Base-by-base conservation (phyloP, 1,140 invertebrate species). In the Homarus americanus region DNA sequence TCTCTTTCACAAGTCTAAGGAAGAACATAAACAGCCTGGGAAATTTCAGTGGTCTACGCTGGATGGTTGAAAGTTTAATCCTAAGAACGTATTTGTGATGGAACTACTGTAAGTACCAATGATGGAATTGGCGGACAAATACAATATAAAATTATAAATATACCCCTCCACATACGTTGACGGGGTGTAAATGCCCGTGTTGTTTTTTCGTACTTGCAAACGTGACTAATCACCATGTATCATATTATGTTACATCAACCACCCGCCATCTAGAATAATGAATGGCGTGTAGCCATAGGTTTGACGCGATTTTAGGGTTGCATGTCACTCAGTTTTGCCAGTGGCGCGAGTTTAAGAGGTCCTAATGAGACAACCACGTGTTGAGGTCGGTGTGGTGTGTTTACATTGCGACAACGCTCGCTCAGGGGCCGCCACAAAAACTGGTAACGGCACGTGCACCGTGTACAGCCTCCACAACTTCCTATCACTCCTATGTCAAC, bases 341-440 rank as follows among this genome's bases (percentile, higher is more conserved):
- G n/a, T 28, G n/a, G 63, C 15, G 63, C 24, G 63, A 0, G n/a
- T 0, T 17, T 63, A 63, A 63, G 53, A 63, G 53, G 9, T 24
- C 9, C 10, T 24, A 63, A 24, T 63, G 53, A 63, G 9, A 24
- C 10, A 10, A 63, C 53, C 63, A 9, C n/a, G 63, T 69, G 63
- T 69, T 28, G 24, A 32, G 63, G 63, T 9, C 63, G 24, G n/a
- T 17, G 53, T 17, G 53, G 9, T 49, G 44, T 69, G 63, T 69
- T 69, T 28, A 69, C 63, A 69, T 12, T 69, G n/a, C n/a, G n/a
- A 69, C 63, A 69, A 69, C 63, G 63, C 63, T 69, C 63, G 24
- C 28, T 69, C 63, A 69, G n/a, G 63, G 63, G 63, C 63, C 63
- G 0, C 9, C 53, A 32, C 5, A 69, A 69, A 69, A 69, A 69